Evolutionary conservation across 2,113 vertebrate species (phyloP), one percentile per base, ranked within the genome.

Genomic region (Dipodomys spectabilis): DNA sequence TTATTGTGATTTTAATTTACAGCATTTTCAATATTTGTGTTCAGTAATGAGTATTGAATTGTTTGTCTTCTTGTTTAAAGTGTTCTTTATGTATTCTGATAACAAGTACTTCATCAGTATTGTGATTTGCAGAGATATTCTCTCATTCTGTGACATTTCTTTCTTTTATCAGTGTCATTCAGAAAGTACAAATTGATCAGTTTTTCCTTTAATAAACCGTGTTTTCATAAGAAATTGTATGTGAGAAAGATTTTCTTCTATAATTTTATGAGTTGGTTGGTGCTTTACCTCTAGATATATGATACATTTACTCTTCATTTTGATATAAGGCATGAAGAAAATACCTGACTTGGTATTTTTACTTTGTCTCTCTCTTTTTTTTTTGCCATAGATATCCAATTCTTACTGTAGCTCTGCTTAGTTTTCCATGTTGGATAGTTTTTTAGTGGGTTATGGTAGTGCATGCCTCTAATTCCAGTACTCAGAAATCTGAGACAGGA

Each of bases 51-150:
- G 15, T 57, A 57, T 57, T 57, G 53, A 13, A 57, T 57, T 57
- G 18, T 16, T 57, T 53, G 53, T 28, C 92, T 93, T 86, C 89
- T 92, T 86, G 39, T 39, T 39, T 39, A 39, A 45, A 67, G 57
- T 49, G 35, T 92, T 65, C 32, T 74, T 90, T 83, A 57, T 23
- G 1, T 88, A 44, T 86, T 94, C 35, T 71, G 65, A 49, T 68
- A 49, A 49, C 39, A 68, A 44, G 25, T 44, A 15, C 25, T 44
- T 45, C 27, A 82, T 82, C 30, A 3, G 35, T 86, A 88, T 88
- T 85, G 27, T 13, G n/a, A 89, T 79, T 89, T 89, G 39, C 30
- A 77, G 68, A 28, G 60, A 80, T 68, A 89, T 90, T 82, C 45
- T 82, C 53, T 18, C 30, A 68, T 80, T 82, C 91, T 79, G 45